A percentile compares a stretch with the other conserved stretches of the same genome.
Conservation (phyloP, 1,140 invertebrate species). For the Drosophila melanogaster region DNA sequence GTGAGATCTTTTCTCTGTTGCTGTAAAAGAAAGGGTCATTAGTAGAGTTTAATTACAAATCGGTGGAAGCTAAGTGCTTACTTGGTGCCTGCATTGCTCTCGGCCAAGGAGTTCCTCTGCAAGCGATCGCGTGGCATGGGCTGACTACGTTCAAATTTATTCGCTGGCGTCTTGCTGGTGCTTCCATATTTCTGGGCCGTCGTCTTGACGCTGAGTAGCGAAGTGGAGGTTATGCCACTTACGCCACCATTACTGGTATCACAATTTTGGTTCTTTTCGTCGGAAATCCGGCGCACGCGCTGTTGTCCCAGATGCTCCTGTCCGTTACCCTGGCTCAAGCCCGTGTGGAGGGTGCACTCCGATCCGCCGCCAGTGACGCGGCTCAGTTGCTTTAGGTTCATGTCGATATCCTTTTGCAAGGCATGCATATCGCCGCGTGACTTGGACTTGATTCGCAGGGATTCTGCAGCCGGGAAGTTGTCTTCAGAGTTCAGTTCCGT, state of each 20-base stretch:
- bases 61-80: conserved; percentile 22
- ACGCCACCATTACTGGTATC: conserved; percentile 58
- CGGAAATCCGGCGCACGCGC: conserved; percentile 78
- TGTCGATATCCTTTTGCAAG: conserved; percentile 79
- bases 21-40: conserved; percentile 83
- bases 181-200: conserved; percentile 62
- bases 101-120: conserved; percentile 55
- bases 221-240: conserved; percentile 14
- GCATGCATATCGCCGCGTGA: conserved; percentile 79
- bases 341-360: conserved; percentile 61
- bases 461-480: conserved; percentile 69
- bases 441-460: conserved; percentile 82
- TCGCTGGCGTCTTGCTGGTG: conserved; percentile 41
- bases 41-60: neutral
- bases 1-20: conserved; percentile 87
- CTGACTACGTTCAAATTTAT: conserved; percentile 63
- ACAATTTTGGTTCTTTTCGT: conserved; percentile 85
- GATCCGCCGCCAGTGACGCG: conserved; percentile 65
- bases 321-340: conserved; percentile 17
- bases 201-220: conserved; percentile 59
- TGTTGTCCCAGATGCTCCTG: conserved; percentile 49
- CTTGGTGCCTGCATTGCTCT: conserved; percentile 69
- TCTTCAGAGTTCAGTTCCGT: conserved; percentile 78
- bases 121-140: conserved; percentile 57
- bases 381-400: conserved; percentile 75